Base-by-base conservation (phyloP, 2,113 vertebrate genomes). In the Melanostigma gelatinosum region DNA sequence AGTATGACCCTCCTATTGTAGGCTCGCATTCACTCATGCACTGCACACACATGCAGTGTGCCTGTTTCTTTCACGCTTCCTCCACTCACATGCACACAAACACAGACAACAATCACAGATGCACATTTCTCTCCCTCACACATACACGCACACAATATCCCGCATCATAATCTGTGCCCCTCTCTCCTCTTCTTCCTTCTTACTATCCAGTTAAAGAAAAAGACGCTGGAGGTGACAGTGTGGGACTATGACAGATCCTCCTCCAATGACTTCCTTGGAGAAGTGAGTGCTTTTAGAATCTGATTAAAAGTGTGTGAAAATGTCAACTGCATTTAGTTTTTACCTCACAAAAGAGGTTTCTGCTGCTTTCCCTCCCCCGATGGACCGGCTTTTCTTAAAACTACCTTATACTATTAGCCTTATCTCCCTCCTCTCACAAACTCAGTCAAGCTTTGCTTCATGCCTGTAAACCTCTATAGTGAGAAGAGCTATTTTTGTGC, bases 201-300 rank as follows among this genome's bases (percentile, higher is more conserved):
- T 29, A 84, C 84, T 89, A 84, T 93, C 0, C 87, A 99, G 98
- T 93, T 99, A 74, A 99, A 98, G 95, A 99, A 98, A 94, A 99
- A 99, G 95, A 99, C 97, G 0, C 91, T 99, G 88, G 98, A 99
- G 91, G 97, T 99, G 87, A 98, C 98, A 52, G 98, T 99, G 87
- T 99, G 98, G 98, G 98, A 99, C 92, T 99, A 99, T 83, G 98
- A 99, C 89, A 96, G 96, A 96, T 97, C 97, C 81, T 99, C 98
- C 68, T 98, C 98, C 20, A 99, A 99, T 86, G 98, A 99, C 87
- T 99, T 99, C 84, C 96, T 99, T 5, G 98, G 98, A 91, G 98
- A 99, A 95, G 98, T 99, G 87, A 97, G 97, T 93, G 75, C 12
- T 72, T 72, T 77, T 75, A 32, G 34, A 70, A 68, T 50, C 54